Conservation (phyloP, 2,113 vertebrate genomes). For the Nothocercus julius region DNA sequence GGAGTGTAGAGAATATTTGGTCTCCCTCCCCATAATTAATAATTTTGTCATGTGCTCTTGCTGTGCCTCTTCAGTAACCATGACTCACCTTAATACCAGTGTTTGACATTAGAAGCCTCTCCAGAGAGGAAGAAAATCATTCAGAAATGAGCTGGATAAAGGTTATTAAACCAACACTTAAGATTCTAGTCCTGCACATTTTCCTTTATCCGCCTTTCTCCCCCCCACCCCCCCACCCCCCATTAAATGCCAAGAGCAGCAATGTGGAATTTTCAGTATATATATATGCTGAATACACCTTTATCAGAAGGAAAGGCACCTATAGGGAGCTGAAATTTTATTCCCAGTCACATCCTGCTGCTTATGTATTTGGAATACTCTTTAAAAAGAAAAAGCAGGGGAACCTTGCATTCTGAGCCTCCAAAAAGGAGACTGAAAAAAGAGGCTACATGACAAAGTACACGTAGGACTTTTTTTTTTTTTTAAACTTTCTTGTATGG, state of each 20-base stretch:
- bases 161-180: constrained; percentile 80
- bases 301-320: not conserved
- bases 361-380: not conserved
- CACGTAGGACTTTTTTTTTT: not conserved
- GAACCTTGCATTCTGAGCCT: not conserved
- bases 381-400: not conserved
- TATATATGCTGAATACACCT: constrained; percentile 5
- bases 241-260: constrained; percentile 76
- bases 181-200: constrained; percentile 74
- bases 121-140: constrained; percentile 77
- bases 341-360: not conserved
- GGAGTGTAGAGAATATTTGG: constrained; percentile 8
- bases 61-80: constrained; percentile 64
- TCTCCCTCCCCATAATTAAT: constrained; percentile 55
- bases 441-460: not conserved
- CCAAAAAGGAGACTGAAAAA: not conserved
- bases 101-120: constrained; percentile 79
- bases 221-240: constrained; percentile 68
- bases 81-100: constrained; percentile 73
- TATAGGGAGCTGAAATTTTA: not conserved
- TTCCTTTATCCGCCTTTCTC: constrained; percentile 66
- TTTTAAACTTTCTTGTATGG: not conserved
- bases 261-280: constrained; percentile 35
- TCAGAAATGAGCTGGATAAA: constrained; percentile 78
- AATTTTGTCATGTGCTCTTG: constrained; percentile 70